A percentile compares a stretch with the other conserved stretches of the same genome.
These are phyloP conservation scores for Physeter macrocephalus DNA, from an alignment of 2,113 vertebrate genomes.

Conservation along the genomic window DNA sequence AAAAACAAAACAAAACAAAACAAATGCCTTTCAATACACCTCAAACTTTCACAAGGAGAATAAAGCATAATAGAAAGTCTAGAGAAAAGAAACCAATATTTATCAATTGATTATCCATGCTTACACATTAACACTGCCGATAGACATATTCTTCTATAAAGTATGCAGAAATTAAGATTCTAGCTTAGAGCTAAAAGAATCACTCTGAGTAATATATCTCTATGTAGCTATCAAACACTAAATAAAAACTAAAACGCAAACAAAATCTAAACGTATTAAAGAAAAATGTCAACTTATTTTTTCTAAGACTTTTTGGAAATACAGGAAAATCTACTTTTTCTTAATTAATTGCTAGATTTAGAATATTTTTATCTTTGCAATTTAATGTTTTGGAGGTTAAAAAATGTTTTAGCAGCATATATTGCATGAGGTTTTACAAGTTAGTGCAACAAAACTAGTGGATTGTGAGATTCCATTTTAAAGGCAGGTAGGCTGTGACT, in stretches of 20 bases:
- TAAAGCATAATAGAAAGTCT: neutral
- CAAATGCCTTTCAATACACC: neutral
- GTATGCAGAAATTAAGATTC: conserved; percentile 22
- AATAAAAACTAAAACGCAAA: neutral
- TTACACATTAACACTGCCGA: neutral
- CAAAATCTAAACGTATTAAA: neutral
- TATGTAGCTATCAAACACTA: neutral
- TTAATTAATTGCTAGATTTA: neutral
- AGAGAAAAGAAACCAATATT: neutral
- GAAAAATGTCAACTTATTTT: neutral
- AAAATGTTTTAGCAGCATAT: neutral
- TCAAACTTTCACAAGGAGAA: neutral
- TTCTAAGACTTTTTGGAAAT: neutral
- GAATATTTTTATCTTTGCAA: neutral
- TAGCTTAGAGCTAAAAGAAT: conserved; percentile 14
- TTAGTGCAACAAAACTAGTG: neutral
- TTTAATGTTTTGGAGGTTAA: neutral
- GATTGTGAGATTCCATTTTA: neutral
- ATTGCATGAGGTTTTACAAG: neutral
- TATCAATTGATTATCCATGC: conserved; percentile 23
- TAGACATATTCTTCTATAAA: conserved; percentile 28
- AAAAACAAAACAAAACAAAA: neutral
- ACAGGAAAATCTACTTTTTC: neutral
- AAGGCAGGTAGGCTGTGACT: neutral
- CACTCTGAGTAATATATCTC: conserved; percentile 1